Base-by-base conservation (phyloP, 2,797 vertebrate genomes). In the Lutjanus campechanus region DNA sequence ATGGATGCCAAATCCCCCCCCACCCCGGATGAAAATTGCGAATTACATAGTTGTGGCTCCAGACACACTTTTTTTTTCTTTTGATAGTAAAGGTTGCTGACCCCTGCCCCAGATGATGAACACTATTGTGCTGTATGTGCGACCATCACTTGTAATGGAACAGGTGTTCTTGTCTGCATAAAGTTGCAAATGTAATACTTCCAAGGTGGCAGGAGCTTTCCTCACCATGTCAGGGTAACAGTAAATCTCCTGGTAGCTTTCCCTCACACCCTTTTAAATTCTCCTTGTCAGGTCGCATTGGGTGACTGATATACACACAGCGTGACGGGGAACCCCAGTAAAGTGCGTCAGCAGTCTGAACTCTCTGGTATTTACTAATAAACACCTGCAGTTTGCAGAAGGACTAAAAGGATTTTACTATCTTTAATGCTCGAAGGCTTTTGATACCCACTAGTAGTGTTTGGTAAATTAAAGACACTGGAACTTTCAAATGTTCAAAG, bases 231-330 rank as follows among this genome's bases (percentile, higher is more conserved):
- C 81, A 71, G 8, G 49, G 67, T 55, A 36, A 29, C 81, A 69
- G 58, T 91, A 89, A 89, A 88, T 94, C 85, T 79, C 51, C 44
- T 36, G n/a, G n/a, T 61, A 76, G 61, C 74, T 82, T 46, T 73
- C 63, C 69, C 66, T 41, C 29, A 49, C 63, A 50, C 71, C 50
- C 66, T 73, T 36, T 36, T 13, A 85, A 85, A 81, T 60, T 64
- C 40, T 82, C 15, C 54, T 71, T 29, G 62, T 81, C 81, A 76
- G 79, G 60, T 76, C n/a, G 50, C 88, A 82, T 91, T 73, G 54
- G 84, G 66, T 90, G 80, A 75, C 91, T 53, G 82, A 87, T 79
- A 41, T 71, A 76, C 53, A 62, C 62, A 61, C 47, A 53, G 61
- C 4, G 1, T 79, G 77, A 86, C 66, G 0, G 73, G 69, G 59